Percentiles rank a stretch among this genome's conserved stretches.
phyloP scores from a whole-genome alignment of 1,140 invertebrate species.

The Drosophila fuyamai region DNA sequence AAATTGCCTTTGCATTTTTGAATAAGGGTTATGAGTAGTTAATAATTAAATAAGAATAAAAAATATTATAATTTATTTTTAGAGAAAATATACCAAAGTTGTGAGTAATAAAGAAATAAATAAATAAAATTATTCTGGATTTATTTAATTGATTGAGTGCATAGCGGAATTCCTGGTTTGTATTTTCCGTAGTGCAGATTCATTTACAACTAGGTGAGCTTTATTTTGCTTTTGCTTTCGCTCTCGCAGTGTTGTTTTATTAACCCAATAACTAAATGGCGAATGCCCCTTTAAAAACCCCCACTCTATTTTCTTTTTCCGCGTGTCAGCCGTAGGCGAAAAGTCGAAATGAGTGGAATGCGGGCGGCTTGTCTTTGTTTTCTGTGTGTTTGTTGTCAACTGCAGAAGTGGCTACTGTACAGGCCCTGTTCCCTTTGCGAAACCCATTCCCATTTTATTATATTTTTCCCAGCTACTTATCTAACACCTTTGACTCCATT shows the following conservation, averaged over 20 bases:
- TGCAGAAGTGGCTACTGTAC: slow-evolving; percentile 42
- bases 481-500: slow-evolving; percentile 78
- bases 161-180: not conserved
- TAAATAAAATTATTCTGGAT: not conserved
- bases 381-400: slow-evolving; percentile 59
- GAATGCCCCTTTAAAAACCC: slow-evolving; percentile 15
- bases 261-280: slow-evolving; percentile 77
- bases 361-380: slow-evolving; percentile 63
- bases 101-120: too few relatives aligned
- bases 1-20: too few relatives aligned
- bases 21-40: too few relatives aligned
- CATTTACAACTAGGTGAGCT: slow-evolving; percentile 65
- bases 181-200: not conserved
- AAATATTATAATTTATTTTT: too few relatives aligned
- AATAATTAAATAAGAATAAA: too few relatives aligned
- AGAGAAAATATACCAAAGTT: too few relatives aligned
- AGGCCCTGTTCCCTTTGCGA: not conserved
- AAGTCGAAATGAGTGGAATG: slow-evolving; percentile 71
- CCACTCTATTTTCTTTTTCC: slow-evolving; percentile 4
- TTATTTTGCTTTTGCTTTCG: slow-evolving; percentile 19
- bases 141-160: not conserved
- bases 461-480: slow-evolving; percentile 51
- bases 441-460: not conserved
- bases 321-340: slow-evolving; percentile 32
- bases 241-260: slow-evolving; percentile 64